Evolutionary conservation across 35 echinoderm and acorn worm species (phyloP).

Genomic region (Amphiura filiformis): DNA sequence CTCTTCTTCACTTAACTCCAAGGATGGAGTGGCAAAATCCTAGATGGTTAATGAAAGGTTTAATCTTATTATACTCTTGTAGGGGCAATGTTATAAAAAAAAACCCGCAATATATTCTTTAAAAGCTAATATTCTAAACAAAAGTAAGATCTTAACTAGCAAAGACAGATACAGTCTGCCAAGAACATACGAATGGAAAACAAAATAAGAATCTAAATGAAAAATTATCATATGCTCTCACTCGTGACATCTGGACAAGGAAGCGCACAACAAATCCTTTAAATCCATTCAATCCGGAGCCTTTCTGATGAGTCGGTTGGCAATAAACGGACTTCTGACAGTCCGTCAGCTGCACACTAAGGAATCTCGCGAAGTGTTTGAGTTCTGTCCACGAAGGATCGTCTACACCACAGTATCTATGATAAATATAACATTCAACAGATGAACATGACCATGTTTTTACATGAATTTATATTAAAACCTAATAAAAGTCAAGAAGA

Average conservation of each 20-base stretch:
- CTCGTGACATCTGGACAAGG: slow-evolving; percentile 32
- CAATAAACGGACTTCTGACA: slow-evolving; percentile 30
- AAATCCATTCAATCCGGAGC: slow-evolving; percentile 15
- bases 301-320: neutral
- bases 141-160: too few relatives aligned
- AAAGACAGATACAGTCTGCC: too few relatives aligned
- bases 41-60: too few relatives aligned
- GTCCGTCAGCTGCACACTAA: slow-evolving; percentile 9
- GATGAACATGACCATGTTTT: too few relatives aligned
- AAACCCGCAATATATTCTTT: too few relatives aligned
- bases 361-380: slow-evolving; percentile 13
- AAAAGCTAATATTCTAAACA: too few relatives aligned
- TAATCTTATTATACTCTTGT: too few relatives aligned
- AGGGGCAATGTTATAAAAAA: too few relatives aligned
- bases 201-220: too few relatives aligned
- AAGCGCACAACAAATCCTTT: slow-evolving; percentile 35
- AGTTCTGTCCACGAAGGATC: slow-evolving; percentile 34
- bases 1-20: neutral
- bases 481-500: too few relatives aligned
- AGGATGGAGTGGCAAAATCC: neutral
- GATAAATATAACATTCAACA: neutral
- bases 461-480: too few relatives aligned
- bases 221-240: neutral
- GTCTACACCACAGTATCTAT: slow-evolving; percentile 17
- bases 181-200: too few relatives aligned